Evolutionary conservation across 2,113 vertebrate species (phyloP).

Genomic region (Pimephales promelas): DNA sequence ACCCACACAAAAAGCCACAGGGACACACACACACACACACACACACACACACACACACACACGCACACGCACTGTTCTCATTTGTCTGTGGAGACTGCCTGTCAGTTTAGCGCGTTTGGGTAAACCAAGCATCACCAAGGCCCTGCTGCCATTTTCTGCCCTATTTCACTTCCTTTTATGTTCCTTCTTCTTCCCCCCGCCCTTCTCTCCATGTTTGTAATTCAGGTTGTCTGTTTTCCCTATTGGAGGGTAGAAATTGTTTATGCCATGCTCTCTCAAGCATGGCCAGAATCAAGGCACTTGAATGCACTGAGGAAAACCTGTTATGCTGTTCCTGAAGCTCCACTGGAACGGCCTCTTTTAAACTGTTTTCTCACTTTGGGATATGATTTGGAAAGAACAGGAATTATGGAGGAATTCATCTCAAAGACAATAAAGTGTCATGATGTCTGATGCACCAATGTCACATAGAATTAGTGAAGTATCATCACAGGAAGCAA

Average conservation of each 20-base stretch:
- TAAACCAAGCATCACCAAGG: slow-evolving; percentile 47
- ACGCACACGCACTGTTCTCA: slow-evolving; percentile 37
- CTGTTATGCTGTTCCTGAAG: slow-evolving; percentile 6
- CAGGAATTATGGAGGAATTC: background rate
- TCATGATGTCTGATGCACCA: background rate
- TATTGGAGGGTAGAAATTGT: slow-evolving; percentile 45
- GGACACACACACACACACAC: slow-evolving; percentile 17
- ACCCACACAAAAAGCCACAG: slow-evolving; percentile 44
- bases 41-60: slow-evolving; percentile 25
- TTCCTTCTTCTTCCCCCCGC: slow-evolving; percentile 13
- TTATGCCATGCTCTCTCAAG: slow-evolving; percentile 50
- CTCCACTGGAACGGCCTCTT: slow-evolving; percentile 18
- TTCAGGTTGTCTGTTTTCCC: slow-evolving; percentile 52
- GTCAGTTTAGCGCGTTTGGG: slow-evolving; percentile 46
- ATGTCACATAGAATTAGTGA: slow-evolving; percentile 29
- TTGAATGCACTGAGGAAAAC: slow-evolving; percentile 23
- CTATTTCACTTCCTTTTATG: slow-evolving; percentile 58
- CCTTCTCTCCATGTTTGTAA: slow-evolving; percentile 43
- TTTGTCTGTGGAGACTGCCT: slow-evolving; percentile 46
- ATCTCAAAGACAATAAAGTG: background rate
- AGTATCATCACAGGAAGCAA: background rate
- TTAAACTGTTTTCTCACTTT: slow-evolving; percentile 14
- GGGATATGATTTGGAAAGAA: background rate
- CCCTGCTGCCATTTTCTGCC: slow-evolving; percentile 54
- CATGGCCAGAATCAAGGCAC: slow-evolving; percentile 48